A percentile compares a stretch with the other conserved stretches of the same genome.
These are phyloP conservation scores for Alloplasta piceator DNA, from an alignment of 2,888 invertebrate genomes.

Conservation along the genomic window DNA sequence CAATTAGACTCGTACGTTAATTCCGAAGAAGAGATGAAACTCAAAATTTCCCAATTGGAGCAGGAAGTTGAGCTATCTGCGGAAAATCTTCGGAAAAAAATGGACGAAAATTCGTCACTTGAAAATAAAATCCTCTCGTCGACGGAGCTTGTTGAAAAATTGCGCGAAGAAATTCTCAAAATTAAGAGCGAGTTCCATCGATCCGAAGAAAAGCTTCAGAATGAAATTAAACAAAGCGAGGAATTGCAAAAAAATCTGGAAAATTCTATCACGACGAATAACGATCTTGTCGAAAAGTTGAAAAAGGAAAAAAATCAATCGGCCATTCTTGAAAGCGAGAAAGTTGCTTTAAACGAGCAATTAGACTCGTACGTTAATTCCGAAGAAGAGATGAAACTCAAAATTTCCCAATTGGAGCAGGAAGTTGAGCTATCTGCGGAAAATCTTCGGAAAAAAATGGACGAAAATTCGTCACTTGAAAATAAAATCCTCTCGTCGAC, in stretches of 20 bases:
- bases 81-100: too few species aligned
- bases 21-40: constrained; percentile 16
- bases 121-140: too few species aligned
- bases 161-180: too few species aligned
- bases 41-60: constrained; percentile 32
- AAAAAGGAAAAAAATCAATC: neutral
- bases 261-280: neutral
- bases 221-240: neutral
- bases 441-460: too few species aligned
- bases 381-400: constrained; percentile 24
- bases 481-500: too few species aligned
- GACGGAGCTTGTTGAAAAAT: too few species aligned
- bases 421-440: too few species aligned
- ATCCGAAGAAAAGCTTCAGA: neutral
- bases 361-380: constrained; percentile 19
- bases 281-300: constrained; percentile 16
- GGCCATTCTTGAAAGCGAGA: constrained; percentile 7
- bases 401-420: constrained; percentile 36
- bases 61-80: constrained; percentile 39
- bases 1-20: constrained; percentile 32
- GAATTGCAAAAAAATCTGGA: neutral
- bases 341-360: constrained; percentile 32
- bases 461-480: too few species aligned
- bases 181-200: too few species aligned
- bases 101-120: too few species aligned